Evolutionary conservation across 1,140 invertebrate species (phyloP), one percentile per base, ranked within the genome.

Genomic region (Cepaea nemoralis): DNA sequence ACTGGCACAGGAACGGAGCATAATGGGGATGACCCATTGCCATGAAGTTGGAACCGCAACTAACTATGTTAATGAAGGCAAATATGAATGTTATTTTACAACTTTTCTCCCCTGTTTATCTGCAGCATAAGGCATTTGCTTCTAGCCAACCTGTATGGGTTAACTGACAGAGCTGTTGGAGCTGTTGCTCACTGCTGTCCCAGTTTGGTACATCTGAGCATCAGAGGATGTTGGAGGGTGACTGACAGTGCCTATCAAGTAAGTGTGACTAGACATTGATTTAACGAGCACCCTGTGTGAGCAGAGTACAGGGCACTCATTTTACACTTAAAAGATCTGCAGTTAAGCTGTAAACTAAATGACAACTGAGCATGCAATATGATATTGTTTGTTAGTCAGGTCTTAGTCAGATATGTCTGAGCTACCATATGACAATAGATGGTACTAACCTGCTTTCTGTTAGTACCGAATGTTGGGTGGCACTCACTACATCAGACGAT

Each of bases 151-250:
- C 90, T 92, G 63, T 92, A 91, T 87, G 90, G 91, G 0, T 84
- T 92, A 22, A 91, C 90, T 37, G 90, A 92, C 82, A 77, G 84
- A 40, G 85, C 88, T 0, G 82, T 91, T 40, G 71, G 50, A 22
- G 79, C 83, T 14, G 79, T 92, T 50, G 88, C 89, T 39, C 83
- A 84, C 37, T 78, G 81, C 75, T 88, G 86, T 80, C 82, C 77
- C 27, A 45, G 83, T 3, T 77, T 92, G 48, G 80, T 86, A 42
- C 88, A 89, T 84, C 83, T 92, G 0, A 89, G 90, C 82, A 78
- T 91, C 0, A 76, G 87, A 71, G 90, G 89, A 1, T 92, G 91
- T 77, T 92, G 91, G 91, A 84, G 91, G 69, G 84, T 92, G 14
- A 90, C 90, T 14, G 88, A 92, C 83, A 86, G 88, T 73, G 88